A percentile compares a stretch with the other conserved stretches of the same genome.
These are phyloP conservation scores for Agrilus mali DNA, from an alignment of 2,888 invertebrate species.

Conservation along the genomic window DNA sequence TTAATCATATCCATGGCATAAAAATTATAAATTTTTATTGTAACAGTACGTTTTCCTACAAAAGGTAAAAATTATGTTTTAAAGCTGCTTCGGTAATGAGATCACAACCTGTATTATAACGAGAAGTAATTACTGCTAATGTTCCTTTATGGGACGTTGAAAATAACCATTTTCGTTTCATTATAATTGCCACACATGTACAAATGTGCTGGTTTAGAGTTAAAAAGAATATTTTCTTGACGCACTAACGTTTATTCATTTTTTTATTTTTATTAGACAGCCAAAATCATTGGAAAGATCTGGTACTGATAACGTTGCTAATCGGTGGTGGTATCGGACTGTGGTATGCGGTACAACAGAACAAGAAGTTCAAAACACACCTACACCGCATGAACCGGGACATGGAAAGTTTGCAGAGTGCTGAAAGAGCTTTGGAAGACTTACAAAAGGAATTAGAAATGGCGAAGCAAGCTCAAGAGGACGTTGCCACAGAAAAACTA, in stretches of 20 bases:
- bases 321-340: constrained; percentile 77
- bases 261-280: constrained; percentile 23
- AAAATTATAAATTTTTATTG: too few species aligned
- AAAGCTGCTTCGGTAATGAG: too few species aligned
- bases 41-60: too few species aligned
- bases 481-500: constrained; percentile 66
- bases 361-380: constrained; percentile 75
- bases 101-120: too few species aligned
- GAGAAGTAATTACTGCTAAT: too few species aligned
- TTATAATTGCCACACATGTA: too few species aligned
- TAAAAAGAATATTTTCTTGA: too few species aligned
- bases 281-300: constrained; percentile 62
- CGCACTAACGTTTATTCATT: not conserved
- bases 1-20: too few species aligned
- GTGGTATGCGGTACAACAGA: constrained; percentile 86
- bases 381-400: constrained; percentile 86
- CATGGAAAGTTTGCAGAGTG: constrained; percentile 83
- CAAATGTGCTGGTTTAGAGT: too few species aligned
- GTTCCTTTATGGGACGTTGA: too few species aligned
- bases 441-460: constrained; percentile 76
- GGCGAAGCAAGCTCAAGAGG: constrained; percentile 72
- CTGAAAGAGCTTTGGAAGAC: constrained; percentile 75
- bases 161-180: too few species aligned
- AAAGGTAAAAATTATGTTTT: too few species aligned
- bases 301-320: constrained; percentile 70